phyloP scores from a whole-genome alignment of 2,888 invertebrate genomes.

The Lasioglossum zephyrum region DNA sequence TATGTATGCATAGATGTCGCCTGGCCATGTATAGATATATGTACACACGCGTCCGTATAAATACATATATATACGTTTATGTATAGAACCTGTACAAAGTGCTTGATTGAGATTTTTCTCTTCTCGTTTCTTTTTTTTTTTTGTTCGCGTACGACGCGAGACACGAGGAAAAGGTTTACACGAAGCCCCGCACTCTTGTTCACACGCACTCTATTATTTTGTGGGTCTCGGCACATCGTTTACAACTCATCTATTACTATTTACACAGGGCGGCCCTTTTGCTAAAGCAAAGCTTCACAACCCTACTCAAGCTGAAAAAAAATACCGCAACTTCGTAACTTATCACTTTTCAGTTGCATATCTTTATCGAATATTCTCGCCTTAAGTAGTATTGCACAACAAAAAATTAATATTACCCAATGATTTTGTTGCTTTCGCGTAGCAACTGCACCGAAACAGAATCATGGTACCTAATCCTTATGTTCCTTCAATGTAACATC shows the following conservation, averaged over 20 bases:
- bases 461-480: not conserved
- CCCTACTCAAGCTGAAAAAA: not conserved
- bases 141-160: constrained; percentile 81
- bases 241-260: constrained; percentile 40
- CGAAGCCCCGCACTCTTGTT: constrained; percentile 70
- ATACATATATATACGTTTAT: constrained; percentile 66
- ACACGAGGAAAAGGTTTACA: constrained; percentile 80
- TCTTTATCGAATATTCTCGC: not conserved
- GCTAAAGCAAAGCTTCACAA: not conserved
- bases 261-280: constrained; percentile 30
- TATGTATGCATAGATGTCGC: constrained; percentile 48
- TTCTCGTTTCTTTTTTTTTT: not conserved
- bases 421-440: not conserved
- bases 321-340: not conserved
- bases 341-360: not conserved
- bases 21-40: constrained; percentile 42
- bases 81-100: constrained; percentile 83
- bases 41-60: constrained; percentile 30
- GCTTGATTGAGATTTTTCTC: constrained; percentile 79
- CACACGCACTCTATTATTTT: constrained; percentile 39
- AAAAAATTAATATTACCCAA: not conserved
- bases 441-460: not conserved
- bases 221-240: constrained; percentile 47
- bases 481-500: not conserved
- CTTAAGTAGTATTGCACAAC: not conserved